phyloP scores from a whole-genome alignment of 1,140 invertebrate species.

The Pseudomyrmex dendroicus region DNA sequence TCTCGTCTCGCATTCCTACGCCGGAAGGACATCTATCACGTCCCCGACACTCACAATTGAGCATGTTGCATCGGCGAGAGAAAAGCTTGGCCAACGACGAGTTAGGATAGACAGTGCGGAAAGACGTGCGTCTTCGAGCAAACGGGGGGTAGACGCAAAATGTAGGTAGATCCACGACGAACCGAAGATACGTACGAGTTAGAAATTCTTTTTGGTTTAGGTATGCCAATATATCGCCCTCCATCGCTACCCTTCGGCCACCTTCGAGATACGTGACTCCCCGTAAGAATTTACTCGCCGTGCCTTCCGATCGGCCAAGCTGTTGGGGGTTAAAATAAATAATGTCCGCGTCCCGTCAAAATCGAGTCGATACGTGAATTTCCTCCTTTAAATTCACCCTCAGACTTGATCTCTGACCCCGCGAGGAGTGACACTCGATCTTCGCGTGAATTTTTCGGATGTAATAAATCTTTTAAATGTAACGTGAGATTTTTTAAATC shows the following conservation, averaged over 20 bases:
- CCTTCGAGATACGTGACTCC: conserved; percentile 81
- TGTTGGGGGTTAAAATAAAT: conserved; percentile 78
- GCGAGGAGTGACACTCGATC: neutral
- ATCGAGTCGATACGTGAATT: conserved; percentile 66
- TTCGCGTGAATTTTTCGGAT: neutral
- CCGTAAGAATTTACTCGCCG: conserved; percentile 80
- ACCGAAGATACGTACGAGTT: conserved; percentile 58
- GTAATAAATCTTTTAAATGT: neutral
- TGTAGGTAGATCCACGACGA: conserved; percentile 5
- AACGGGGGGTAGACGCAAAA: conserved; percentile 50
- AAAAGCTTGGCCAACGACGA: conserved; percentile 73
- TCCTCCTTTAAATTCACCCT: conserved; percentile 39
- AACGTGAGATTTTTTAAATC: too few relatives aligned
- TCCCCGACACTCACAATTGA: conserved; percentile 81
- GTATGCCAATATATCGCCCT: conserved; percentile 85
- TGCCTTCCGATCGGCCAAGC: conserved; percentile 51
- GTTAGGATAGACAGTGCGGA: conserved; percentile 69
- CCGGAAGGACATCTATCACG: conserved; percentile 83
- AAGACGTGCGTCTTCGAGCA: conserved; percentile 65
- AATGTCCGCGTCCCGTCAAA: conserved; percentile 76
- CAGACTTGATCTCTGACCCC: neutral
- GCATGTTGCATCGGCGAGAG: conserved; percentile 72
- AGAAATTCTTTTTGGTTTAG: conserved; percentile 84
- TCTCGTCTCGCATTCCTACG: conserved; percentile 79
- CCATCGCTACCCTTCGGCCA: conserved; percentile 75